Evolutionary conservation across 1,140 invertebrate species (phyloP).

Genomic region (Meloidogyne floridensis): DNA sequence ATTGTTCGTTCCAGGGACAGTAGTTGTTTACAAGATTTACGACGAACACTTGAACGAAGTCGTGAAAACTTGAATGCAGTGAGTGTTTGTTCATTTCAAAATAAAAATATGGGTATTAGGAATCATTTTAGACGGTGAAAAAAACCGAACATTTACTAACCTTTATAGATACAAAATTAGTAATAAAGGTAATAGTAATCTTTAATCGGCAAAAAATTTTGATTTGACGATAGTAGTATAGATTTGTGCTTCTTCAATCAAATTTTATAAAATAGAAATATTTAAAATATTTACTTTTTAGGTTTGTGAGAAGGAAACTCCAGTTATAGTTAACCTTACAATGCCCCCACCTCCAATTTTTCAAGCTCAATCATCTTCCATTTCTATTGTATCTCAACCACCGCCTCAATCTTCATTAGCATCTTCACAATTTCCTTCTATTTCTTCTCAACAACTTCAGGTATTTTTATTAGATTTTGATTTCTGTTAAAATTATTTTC

Average conservation of each 20-base stretch:
- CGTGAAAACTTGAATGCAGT: slow-evolving; percentile 34
- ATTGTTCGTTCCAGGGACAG: slow-evolving; percentile 33
- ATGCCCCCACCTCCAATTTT: not conserved
- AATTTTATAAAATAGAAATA: too few relatives aligned
- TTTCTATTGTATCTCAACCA: not conserved
- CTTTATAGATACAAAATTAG: too few relatives aligned
- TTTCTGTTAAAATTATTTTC: not conserved
- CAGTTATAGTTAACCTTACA: not conserved
- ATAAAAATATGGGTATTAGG: not conserved
- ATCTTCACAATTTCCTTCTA: slow-evolving; percentile 1
- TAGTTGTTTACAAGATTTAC: slow-evolving; percentile 35
- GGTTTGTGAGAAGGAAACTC: not conserved
- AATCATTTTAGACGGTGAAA: not conserved
- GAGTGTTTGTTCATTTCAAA: not conserved
- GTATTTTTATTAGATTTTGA: not conserved
- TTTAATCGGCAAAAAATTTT: too few relatives aligned
- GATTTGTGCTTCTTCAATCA: too few relatives aligned
- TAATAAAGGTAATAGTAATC: too few relatives aligned
- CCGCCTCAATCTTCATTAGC: not conserved
- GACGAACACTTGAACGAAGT: slow-evolving; percentile 32
- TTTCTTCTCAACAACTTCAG: not conserved
- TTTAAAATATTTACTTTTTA: not conserved
- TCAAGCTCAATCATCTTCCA: slow-evolving; percentile 3
- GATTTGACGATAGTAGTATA: too few relatives aligned
- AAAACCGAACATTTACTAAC: too few relatives aligned